Evolutionary conservation across 2,797 vertebrate genomes (phyloP), one percentile per base, ranked within the genome.

Genomic region (Bradypus variegatus): DNA sequence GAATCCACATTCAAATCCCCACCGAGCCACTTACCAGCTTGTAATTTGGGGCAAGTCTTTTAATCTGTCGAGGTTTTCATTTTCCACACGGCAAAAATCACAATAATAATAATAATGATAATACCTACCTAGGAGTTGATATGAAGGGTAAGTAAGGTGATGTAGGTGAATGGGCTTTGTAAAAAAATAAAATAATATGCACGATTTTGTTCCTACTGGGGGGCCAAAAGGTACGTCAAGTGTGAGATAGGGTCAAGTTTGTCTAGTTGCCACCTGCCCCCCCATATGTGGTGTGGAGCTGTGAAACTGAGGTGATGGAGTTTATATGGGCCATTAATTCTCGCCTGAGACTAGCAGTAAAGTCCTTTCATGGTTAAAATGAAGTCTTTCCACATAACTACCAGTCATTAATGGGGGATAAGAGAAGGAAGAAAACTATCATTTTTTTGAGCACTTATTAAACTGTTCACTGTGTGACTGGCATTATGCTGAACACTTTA

Each of bases 201-300:
- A 18, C 81, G 21, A 9, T 81, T 80, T 77, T 38, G 25, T 65
- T 62, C 36, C 38, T 73, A 6, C 6, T 16, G 45, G 80, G 41
- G 78, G 29, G 60, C 58, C 25, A 41, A 48, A 78, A 67, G 38
- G 25, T 23, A 75, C 0, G 23, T 33, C 41, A 84, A 21, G 10
- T 31, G 14, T 48, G 70, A 88, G 81, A 75, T 5, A 58, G 8
- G 15, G 21, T 29, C 23, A n/a, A 19, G 33, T 29, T 14, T 36
- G 67, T 78, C 60, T 58, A 1, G 8, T 16, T 84, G 53, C 73
- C 67, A 31, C 48, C 82, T 93, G 41, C 93, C 55, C 45, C 6
- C 0, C 0, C 6, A 41, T 2, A 2, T 19, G 0, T 10, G 62
- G 48, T 27, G 45, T 36, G 13, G 62, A 75, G 38, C 55, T 73